Percentiles rank a stretch among this genome's conserved stretches.
Evolutionary conservation across 2,888 invertebrate species (phyloP).

Genomic region (Pyrrhosoma nymphula): DNA sequence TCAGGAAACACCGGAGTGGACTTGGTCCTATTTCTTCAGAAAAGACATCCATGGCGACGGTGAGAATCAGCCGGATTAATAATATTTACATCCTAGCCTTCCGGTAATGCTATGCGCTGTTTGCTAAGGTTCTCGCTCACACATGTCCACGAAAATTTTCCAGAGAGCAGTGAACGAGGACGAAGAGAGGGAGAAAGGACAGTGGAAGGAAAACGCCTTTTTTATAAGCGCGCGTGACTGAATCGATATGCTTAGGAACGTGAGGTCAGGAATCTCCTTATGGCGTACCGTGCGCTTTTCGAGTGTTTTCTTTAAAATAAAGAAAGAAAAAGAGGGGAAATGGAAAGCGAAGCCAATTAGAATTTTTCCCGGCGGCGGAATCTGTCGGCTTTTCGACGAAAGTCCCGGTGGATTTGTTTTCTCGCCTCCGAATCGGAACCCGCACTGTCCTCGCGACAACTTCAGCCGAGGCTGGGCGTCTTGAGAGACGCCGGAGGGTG

Average conservation of each 20-base stretch:
- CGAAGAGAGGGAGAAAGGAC: neutral
- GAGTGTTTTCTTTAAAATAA: neutral
- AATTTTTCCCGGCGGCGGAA: neutral
- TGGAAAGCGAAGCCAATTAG: neutral
- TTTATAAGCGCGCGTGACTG: neutral
- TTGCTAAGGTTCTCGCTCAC: neutral
- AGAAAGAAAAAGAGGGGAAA: neutral
- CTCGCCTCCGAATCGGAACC: neutral
- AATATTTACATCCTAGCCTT: neutral
- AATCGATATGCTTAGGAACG: neutral
- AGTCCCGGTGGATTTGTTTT: neutral
- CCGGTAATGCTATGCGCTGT: neutral
- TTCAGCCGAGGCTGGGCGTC: neutral
- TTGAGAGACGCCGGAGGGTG: too few species aligned
- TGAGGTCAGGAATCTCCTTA: conserved; percentile 9
- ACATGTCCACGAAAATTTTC: neutral
- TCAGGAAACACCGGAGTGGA: too few species aligned
- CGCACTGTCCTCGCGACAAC: neutral
- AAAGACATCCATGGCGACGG: too few species aligned
- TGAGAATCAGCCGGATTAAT: too few species aligned
- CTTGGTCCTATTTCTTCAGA: too few species aligned
- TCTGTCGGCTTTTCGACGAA: neutral
- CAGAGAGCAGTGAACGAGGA: neutral
- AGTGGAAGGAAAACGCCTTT: neutral
- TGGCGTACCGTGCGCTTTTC: neutral